Conservation (phyloP, 2,113 vertebrate species). For the Callithrix jacchus region DNA sequence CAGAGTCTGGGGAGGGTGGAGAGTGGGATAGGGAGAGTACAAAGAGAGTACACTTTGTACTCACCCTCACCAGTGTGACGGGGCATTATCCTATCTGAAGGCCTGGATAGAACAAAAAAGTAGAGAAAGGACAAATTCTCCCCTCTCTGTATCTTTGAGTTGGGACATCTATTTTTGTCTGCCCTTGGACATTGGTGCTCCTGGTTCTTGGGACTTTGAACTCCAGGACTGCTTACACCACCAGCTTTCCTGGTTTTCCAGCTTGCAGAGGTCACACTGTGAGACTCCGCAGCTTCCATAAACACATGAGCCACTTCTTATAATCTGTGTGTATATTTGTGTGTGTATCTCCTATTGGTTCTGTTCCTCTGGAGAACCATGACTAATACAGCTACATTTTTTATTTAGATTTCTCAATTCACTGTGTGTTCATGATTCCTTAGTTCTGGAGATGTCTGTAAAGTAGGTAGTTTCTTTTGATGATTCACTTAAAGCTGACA, state of each 20-base stretch:
- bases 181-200: background rate
- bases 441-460: background rate
- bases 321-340: background rate
- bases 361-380: background rate
- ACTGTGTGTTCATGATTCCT: background rate
- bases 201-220: background rate
- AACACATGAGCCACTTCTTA: background rate
- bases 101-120: background rate
- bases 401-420: conserved; percentile 13
- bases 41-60: background rate
- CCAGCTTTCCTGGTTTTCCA: background rate
- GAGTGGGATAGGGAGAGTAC: background rate
- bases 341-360: background rate
- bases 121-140: background rate
- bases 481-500: background rate
- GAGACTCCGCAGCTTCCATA: background rate
- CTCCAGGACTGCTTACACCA: background rate
- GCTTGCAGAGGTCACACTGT: background rate
- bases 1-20: background rate
- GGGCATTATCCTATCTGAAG: background rate
- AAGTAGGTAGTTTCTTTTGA: background rate
- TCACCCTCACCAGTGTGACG: background rate
- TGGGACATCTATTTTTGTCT: background rate
- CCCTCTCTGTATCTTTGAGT: background rate
- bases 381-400: background rate